Evolutionary conservation across 2,797 vertebrate genomes (phyloP), one percentile per base, ranked within the genome.

Genomic region (Argentina silus): DNA sequence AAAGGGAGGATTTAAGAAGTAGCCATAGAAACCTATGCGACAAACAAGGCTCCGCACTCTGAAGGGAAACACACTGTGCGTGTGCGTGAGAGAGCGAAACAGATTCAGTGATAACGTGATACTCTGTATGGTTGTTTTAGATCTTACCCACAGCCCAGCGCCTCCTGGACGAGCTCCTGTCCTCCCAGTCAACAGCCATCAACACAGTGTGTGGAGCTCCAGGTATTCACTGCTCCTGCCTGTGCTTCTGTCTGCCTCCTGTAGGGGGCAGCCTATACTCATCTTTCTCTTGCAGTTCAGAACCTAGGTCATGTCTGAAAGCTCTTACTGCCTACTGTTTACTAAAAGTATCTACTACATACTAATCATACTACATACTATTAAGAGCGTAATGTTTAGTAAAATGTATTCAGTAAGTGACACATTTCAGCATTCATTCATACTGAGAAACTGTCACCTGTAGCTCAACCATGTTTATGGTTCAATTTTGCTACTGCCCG

Each of bases 181-280:
- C 97, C 42, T 99, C 98, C 68, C 98, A 99, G 90, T 98, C 97
- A 36, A 99, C 98, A 21, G 97, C 98, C 83, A 99, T 99, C 88
- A 99, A 99, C 86, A 99, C 98, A 0, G 96, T 99, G 45, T 99
- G 98, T 88, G 97, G 98, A 76, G 98, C 98, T 70, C 98, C 98
- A 88, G 98, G 98, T 99, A 94, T 11, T 73, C 17, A 53, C 27
- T 23, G 47, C 71, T n/a, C 51, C 51, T 17, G n/a, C 53, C 53
- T 72, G 61, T n/a, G 57, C 53, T n/a, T 14, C 42, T 27, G 51
- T 53, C 15, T 50, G 21, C 27, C 23, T 64, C 59, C 50, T 17
- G 27, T 10, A 36, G 17, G 66, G 61, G 61, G 67, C 72, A 69
- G 53, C 21, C 14, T 48, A 0, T 8, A 42, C 64, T 66, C 56